Evolutionary conservation across 2,113 vertebrate genomes (phyloP), one percentile per base, ranked within the genome.

Genomic region (Pseudorhombus dupliciocellatus): DNA sequence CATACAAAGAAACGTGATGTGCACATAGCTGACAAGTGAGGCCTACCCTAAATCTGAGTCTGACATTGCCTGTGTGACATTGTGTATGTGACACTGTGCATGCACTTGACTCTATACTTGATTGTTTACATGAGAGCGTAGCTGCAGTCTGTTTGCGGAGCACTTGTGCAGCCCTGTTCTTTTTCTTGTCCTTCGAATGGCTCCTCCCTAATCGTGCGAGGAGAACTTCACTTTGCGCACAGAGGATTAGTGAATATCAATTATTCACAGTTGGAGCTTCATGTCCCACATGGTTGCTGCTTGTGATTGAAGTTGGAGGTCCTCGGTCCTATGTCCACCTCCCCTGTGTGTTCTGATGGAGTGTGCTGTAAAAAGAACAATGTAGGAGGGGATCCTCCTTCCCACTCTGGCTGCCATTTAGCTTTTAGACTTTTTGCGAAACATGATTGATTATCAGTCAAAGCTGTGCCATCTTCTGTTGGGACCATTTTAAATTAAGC

Each of bases 241-340:
- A 12, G 50, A 71, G 76, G 80, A 87, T 89, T 85, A 81, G 58
- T 2, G 42, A 60, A 71, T 80, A 78, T 87, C 73, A 87, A 87
- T 90, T 84, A 85, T 90, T 84, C 79, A 87, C 73, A 79, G 62
- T 66, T 16, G 0, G 16, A 57, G 65, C 72, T 73, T 87, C 64
- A 53, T 85, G 53, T 80, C 80, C 80, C 80, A 72, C 85, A 75
- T 75, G 84, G 80, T 73, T 62, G 70, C 52, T 69, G 77, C 77
- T 87, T 76, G 63, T 46, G 82, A 74, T 84, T 84, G 73, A 81
- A 89, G 80, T 76, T 70, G 60, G 66, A 77, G 73, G 83, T 89
- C 79, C 69, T 73, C 25, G 24, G 52, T 72, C 37, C 48, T 79
- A 80, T 72, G 66, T 68, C 26, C 73, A 30, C 51, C 55, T 55